Evolutionary conservation across 2,797 vertebrate genomes (phyloP), one percentile per base, ranked within the genome.

Genomic region (Danionella dracula): DNA sequence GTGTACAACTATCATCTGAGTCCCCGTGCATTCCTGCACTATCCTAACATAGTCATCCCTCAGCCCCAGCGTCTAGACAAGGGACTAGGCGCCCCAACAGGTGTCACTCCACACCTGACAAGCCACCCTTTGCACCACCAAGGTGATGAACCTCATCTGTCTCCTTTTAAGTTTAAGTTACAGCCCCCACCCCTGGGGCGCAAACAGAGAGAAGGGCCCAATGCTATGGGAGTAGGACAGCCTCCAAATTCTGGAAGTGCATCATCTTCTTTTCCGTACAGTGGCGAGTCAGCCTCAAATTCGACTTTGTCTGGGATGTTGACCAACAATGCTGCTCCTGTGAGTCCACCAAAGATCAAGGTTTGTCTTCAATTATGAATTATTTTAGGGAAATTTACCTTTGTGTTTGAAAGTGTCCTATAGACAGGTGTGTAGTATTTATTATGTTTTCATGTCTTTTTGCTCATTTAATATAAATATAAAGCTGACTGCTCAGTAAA

Each of bases 1-100:
- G 93, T 96, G 53, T 95, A 94, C 86, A 95, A 95, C 85, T 96
- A 95, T 86, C 94, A 95, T 88, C 93, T 96, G 78, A 95, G 93
- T 76, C 94, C 94, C 3, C 86, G 94, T 13, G 93, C 93, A 58
- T 95, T 95, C 85, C 88, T 95, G 66, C 93, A 94, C 85, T 96
- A 95, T 83, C 92, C 94, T 42, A 93, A 88, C 85, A 92, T 96
- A 48, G 67, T 95, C 68, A 86, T 95, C 77, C 94, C 93, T 0
- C 93, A 95, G 77, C 92, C 93, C 1, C 92, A 94, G 80, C 91
- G 93, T 71, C 91, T 87, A 0, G 88, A 89, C 66, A 88, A 88
- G 74, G 80, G 64, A 4, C 21, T 77, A 16, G 75, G 59, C 1
- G 68, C 49, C 0, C 55, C 71, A 5, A 17, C 55, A 9, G 64